Base-by-base conservation (phyloP, 2,797 vertebrate species). In the Mallotus villosus region DNA sequence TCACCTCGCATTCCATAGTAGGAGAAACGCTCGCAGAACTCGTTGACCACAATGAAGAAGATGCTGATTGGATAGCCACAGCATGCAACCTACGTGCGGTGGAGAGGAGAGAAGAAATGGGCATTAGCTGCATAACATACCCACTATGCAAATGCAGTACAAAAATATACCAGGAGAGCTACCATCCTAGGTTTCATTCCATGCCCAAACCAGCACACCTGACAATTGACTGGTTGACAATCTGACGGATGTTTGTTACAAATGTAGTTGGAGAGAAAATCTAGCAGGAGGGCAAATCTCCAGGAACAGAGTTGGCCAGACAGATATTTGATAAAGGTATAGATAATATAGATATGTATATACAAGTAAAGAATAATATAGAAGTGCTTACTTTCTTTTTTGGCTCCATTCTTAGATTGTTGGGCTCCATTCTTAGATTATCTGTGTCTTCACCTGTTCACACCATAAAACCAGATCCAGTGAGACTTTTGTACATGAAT, bases 1-100 rank as follows among this genome's bases (percentile, higher is more conserved):
- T 90, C 89, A 97, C 97, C 94, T 95, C 91, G 86, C 96, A 97
- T 98, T 83, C 96, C 96, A 96, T 97, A 98, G 91, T 97, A 99
- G 90, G 97, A 98, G 86, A 99, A 99, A 0, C 97, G 87, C 82
- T 99, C 97, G 0, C 95, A 98, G 93, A 99, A 99, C 87, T 98
- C 96, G 84, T 96, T 99, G 88, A 96, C 59, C 81, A 97, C 79
- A 0, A 99, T 98, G 88, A 99, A 97, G 85, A 97, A 96, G 85
- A 97, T 96, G 81, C 96, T 97, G 64, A 96, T 0, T 0, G 96
- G 97, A 71, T 94, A 98, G 12, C 95, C 95, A 4, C 80, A 88
- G 46, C 89, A 2, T 0, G 57, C 46, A 0, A 62, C 71, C 82
- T 90, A 77, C 2, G 41, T 2, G 41, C 11, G 2, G 41, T 12